Percentiles rank a stretch among this genome's conserved stretches.
phyloP scores from a whole-genome alignment of 23 tunicate genomes.

The Styela clava region DNA sequence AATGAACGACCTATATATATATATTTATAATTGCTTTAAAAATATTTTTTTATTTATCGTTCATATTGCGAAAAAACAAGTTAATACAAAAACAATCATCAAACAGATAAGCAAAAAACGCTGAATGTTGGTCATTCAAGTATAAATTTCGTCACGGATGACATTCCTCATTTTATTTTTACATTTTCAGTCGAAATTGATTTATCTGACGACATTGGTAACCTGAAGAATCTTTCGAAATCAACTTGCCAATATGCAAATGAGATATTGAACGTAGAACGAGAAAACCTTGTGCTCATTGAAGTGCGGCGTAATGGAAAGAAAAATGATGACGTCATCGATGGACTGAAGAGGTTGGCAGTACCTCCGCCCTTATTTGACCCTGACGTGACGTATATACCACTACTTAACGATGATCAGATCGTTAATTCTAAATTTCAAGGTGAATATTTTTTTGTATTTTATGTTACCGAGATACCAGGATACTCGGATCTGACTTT shows the following conservation, averaged over 20 bases:
- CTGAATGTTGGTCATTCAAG: no score
- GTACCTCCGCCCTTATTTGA: constrained; percentile 13
- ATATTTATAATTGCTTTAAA: no score
- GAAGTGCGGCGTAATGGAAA: constrained; percentile 45
- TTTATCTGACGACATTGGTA: constrained; percentile 58
- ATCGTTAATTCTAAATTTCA: constrained; percentile 63
- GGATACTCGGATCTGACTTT: no score
- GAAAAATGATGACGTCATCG: background rate
- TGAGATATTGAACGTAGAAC: constrained; percentile 51
- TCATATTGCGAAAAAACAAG: no score
- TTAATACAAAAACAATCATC: no score
- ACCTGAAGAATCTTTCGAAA: constrained; percentile 56
- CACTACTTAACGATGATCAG: constrained; percentile 60
- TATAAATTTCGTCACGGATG: no score
- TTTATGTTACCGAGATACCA: no score
- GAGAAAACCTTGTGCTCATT: constrained; percentile 63
- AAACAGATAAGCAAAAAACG: no score
- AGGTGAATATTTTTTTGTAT: constrained; percentile 39
- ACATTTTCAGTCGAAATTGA: constrained; percentile 81
- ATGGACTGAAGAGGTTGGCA: background rate
- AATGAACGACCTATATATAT: no score
- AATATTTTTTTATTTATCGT: no score
- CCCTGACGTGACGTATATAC: constrained; percentile 58
- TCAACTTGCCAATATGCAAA: constrained; percentile 48
- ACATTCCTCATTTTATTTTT: no score